Conservation (phyloP, 2,113 vertebrate genomes). For the Morone saxatilis region DNA sequence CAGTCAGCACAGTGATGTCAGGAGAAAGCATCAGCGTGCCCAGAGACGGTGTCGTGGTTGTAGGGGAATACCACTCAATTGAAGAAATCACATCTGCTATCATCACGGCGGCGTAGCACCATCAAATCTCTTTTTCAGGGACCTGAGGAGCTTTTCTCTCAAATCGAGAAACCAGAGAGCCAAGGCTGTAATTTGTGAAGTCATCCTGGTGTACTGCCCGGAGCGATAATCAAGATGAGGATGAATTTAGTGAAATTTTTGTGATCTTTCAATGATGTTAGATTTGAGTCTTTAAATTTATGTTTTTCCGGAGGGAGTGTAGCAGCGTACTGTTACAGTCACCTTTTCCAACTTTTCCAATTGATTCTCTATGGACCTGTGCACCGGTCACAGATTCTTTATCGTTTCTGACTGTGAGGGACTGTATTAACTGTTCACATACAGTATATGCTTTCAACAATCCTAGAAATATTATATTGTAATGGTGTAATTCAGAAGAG, state of each 20-base stretch:
- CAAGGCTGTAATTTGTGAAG: constrained; percentile 43
- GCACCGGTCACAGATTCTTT: constrained; percentile 35
- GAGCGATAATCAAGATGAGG: constrained; percentile 24
- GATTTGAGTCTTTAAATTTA: constrained; percentile 33
- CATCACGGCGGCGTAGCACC: background rate
- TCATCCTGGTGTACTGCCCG: constrained; percentile 31
- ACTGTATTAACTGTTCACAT: constrained; percentile 12
- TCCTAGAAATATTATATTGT: constrained; percentile 24
- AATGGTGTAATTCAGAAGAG: constrained; percentile 22
- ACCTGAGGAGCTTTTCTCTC: background rate
- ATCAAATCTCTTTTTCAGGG: constrained; percentile 35
- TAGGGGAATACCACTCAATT: constrained; percentile 40
- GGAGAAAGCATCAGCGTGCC: constrained; percentile 18
- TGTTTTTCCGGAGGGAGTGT: constrained; percentile 29
- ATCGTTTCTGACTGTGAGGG: constrained; percentile 19
- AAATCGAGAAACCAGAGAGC: constrained; percentile 42
- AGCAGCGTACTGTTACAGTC: constrained; percentile 27
- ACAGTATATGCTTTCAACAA: background rate
- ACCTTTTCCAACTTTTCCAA: constrained; percentile 55
- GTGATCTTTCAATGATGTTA: constrained; percentile 21
- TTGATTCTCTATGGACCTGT: constrained; percentile 54
- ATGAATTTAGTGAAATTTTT: constrained; percentile 19
- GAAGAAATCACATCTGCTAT: constrained; percentile 46
- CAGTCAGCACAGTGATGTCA: constrained; percentile 62
- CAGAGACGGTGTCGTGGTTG: constrained; percentile 36